Conservation (phyloP, 2,888 invertebrate genomes). For the Corythucha ciliata region DNA sequence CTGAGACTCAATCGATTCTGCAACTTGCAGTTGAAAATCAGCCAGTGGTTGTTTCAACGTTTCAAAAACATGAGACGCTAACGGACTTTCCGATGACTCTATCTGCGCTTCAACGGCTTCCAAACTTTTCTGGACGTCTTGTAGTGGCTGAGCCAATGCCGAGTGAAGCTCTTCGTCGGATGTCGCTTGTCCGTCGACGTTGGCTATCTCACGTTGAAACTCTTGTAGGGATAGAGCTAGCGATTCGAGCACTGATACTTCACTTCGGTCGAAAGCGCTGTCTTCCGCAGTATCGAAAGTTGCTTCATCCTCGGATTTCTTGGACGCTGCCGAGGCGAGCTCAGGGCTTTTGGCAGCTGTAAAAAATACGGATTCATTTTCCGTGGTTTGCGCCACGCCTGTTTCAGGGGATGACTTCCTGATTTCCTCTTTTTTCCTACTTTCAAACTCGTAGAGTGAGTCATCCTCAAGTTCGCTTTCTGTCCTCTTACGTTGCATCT, state of each 20-base stretch:
- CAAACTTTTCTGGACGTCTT: conserved; percentile 50
- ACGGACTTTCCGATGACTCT: conserved; percentile 33
- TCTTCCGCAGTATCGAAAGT: conserved; percentile 33
- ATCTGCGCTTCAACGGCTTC: conserved; percentile 45
- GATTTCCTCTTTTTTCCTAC: conserved; percentile 40
- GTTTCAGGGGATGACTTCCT: conserved; percentile 18
- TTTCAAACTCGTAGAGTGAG: conserved; percentile 36
- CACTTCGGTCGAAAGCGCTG: conserved; percentile 33
- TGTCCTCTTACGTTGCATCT: conserved; percentile 22
- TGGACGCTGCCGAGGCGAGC: conserved; percentile 22
- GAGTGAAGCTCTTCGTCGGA: conserved; percentile 33
- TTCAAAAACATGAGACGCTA: conserved; percentile 37
- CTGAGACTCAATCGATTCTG: conserved; percentile 32
- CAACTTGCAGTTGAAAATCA: conserved; percentile 37
- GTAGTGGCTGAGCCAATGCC: conserved; percentile 45
- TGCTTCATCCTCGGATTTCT: conserved; percentile 28
- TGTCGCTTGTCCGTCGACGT: conserved; percentile 43
- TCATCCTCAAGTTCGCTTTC: conserved; percentile 36
- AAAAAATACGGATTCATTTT: conserved; percentile 22
- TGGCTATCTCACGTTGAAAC: conserved; percentile 48
- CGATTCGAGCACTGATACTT: conserved; percentile 41
- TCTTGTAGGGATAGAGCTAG: conserved; percentile 48
- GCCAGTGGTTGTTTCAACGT: conserved; percentile 38
- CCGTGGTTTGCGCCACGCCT: conserved; percentile 13
- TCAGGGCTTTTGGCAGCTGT: conserved; percentile 26